These are phyloP conservation scores for Amphimedon queenslandica DNA, from an alignment of 37 sponge, comb jelly and placozoan species.

Conservation along the genomic window DNA sequence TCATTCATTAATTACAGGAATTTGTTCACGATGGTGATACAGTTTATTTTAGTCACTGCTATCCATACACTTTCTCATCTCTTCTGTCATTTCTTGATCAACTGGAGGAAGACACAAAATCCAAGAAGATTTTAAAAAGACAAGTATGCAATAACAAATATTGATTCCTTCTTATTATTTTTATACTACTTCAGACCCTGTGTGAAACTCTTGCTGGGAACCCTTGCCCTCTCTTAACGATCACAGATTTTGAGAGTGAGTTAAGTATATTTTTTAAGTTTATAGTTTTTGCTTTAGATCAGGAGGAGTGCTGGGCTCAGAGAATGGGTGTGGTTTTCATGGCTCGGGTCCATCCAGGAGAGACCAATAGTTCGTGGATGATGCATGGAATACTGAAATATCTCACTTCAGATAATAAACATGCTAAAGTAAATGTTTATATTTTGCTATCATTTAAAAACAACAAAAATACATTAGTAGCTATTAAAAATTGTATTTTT, in stretches of 20 bases:
- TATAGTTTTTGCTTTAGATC: not conserved
- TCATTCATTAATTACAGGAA: constrained; percentile 9
- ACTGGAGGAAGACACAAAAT: constrained; percentile 11
- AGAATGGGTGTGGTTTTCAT: constrained; percentile 51
- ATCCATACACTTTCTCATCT: constrained; percentile 79
- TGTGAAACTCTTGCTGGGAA: constrained; percentile 82
- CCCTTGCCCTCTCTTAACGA: constrained; percentile 74
- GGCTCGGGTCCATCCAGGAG: constrained; percentile 81
- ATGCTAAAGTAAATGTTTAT: constrained; percentile 47
- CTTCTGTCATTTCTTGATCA: constrained; percentile 24
- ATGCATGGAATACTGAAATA: constrained; percentile 59
- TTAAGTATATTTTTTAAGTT: not conserved
- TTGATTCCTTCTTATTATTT: not conserved
- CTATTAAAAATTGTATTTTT: too few species aligned
- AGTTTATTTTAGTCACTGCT: constrained; percentile 87
- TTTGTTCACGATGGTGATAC: constrained; percentile 65
- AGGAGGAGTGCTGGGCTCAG: constrained; percentile 3
- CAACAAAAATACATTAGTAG: not conserved
- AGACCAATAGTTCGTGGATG: constrained; percentile 82
- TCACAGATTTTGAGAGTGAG: constrained; percentile 53
- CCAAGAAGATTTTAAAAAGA: constrained; percentile 4
- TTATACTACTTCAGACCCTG: constrained; percentile 17
- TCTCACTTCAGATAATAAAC: constrained; percentile 31
- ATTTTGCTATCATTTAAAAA: not conserved
- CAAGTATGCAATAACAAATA: constrained; percentile 10